Evolutionary conservation across 2,888 invertebrate genomes (phyloP).

Genomic region (Habrosyne pyritoides): DNA sequence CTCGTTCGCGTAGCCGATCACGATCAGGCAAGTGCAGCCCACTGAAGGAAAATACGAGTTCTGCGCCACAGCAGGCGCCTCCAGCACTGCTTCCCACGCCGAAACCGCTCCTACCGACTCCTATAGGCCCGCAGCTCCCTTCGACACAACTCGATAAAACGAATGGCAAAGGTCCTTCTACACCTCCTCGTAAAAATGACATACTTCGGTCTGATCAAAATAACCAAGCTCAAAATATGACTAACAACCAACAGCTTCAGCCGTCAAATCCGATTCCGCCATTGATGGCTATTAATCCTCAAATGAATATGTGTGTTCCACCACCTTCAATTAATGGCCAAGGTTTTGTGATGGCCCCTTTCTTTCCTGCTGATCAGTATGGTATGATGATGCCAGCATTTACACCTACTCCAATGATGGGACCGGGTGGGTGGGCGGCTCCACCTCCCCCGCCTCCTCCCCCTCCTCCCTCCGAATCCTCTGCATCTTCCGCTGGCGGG

Average conservation of each 20-base stretch:
- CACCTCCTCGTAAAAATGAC: constrained; percentile 39
- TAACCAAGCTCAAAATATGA: constrained; percentile 31
- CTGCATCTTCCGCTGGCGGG: constrained; percentile 47
- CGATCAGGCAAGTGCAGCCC: constrained; percentile 84
- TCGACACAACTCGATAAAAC: constrained; percentile 38
- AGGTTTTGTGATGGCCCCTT: constrained; percentile 68
- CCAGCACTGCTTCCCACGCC: constrained; percentile 57
- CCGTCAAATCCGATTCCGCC: constrained; percentile 61
- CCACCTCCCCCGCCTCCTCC: constrained; percentile 70
- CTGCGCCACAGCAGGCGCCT: constrained; percentile 57
- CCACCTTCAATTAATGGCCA: constrained; percentile 65
- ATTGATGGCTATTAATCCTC: constrained; percentile 70
- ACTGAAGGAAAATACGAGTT: constrained; percentile 56
- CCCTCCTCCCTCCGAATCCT: constrained; percentile 54
- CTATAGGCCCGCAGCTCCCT: constrained; percentile 66
- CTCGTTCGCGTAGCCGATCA: constrained; percentile 62
- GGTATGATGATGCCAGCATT: constrained; percentile 69
- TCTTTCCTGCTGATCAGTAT: constrained; percentile 70
- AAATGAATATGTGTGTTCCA: constrained; percentile 70
- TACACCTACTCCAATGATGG: constrained; percentile 42
- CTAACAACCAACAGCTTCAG: constrained; percentile 33
- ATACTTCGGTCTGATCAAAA: constrained; percentile 28
- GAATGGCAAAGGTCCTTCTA: constrained; percentile 46
- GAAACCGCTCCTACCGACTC: constrained; percentile 55
- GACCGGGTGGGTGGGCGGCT: constrained; percentile 60